A percentile compares a stretch with the other conserved stretches of the same genome.
Conservation (phyloP, 2,797 vertebrate genomes). For the Acrossocheilus wenchowensis region DNA sequence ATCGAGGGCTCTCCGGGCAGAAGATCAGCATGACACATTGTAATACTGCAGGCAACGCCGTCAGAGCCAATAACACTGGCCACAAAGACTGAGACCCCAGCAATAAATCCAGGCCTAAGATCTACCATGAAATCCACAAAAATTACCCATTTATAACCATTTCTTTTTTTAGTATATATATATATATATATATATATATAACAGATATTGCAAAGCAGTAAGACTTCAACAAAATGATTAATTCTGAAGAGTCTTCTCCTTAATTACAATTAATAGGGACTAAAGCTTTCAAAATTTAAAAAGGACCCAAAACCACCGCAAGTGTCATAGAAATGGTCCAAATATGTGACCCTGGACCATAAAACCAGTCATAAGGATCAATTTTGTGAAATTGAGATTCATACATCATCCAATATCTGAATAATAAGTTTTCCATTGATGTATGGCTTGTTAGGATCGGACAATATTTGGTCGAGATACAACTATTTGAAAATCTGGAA, state of each 20-base stretch:
- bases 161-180: not conserved
- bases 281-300: not conserved
- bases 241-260: not conserved
- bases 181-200: not conserved
- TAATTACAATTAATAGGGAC: not conserved
- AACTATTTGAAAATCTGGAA: too few species aligned
- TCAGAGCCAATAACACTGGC: constrained; percentile 86
- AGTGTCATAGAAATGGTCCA: not conserved
- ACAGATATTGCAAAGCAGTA: not conserved
- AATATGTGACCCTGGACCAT: not conserved
- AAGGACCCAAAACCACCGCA: not conserved
- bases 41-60: constrained; percentile 80
- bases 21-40: constrained; percentile 83
- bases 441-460: too few species aligned
- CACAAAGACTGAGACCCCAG: constrained; percentile 83
- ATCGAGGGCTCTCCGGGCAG: constrained; percentile 90
- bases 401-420: too few species aligned
- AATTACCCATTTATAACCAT: not conserved
- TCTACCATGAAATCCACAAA: constrained; percentile 68
- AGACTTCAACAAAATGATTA: not conserved
- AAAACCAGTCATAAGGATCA: too few species aligned
- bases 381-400: too few species aligned
- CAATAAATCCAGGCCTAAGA: constrained; percentile 85
- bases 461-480: too few species aligned
- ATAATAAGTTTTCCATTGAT: too few species aligned